Conservation (phyloP, 2,888 invertebrate species). For the Argyra leucocephala region DNA sequence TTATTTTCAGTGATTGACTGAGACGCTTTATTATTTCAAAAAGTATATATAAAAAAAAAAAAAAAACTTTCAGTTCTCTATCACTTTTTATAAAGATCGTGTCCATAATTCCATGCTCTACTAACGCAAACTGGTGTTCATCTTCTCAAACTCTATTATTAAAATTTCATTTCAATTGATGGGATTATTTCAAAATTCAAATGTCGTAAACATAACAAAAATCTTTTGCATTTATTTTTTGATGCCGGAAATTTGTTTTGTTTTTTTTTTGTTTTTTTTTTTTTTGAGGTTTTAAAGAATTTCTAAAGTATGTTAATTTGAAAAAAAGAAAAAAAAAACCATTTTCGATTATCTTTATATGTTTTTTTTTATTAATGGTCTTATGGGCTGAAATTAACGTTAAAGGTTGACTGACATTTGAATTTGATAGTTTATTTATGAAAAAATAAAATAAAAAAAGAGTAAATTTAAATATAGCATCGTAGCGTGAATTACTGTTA, state of each 20-base stretch:
- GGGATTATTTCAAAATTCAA: constrained; percentile 4
- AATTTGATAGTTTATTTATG: neutral
- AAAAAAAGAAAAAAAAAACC: neutral
- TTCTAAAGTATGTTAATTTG: neutral
- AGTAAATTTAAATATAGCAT: too few species aligned
- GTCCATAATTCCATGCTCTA: constrained; percentile 6
- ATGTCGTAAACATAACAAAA: neutral
- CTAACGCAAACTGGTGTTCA: neutral
- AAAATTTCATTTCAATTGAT: neutral
- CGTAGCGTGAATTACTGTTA: too few species aligned
- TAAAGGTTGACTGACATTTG: constrained; percentile 3
- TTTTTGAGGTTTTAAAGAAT: neutral
- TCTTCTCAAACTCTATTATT: neutral
- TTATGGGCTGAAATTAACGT: neutral
- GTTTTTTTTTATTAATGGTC: neutral
- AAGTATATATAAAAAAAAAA: too few species aligned
- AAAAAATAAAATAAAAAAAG: too few species aligned
- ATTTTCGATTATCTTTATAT: neutral
- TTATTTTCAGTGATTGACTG: too few species aligned
- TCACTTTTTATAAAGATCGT: neutral
- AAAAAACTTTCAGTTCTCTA: neutral
- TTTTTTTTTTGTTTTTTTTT: neutral
- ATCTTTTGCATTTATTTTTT: neutral
- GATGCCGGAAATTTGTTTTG: neutral
- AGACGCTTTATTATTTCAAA: too few species aligned